Evolutionary conservation across 2,113 vertebrate genomes (phyloP), one percentile per base, ranked within the genome.

Genomic region (Aptenodytes patagonicus): DNA sequence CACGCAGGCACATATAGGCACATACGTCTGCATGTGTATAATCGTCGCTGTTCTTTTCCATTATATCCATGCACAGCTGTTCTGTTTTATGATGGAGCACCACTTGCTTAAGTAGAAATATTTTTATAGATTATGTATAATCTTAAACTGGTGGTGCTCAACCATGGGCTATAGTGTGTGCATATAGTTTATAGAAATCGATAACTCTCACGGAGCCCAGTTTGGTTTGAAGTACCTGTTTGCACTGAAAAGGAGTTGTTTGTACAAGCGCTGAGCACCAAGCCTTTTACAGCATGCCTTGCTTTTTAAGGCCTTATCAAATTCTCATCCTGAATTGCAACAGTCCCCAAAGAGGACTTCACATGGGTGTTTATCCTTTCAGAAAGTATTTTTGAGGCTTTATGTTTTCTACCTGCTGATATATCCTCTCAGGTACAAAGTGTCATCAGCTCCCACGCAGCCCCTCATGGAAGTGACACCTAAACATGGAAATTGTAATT

Each of bases 201-300:
- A 47, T 95, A 88, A 83, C 62, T n/a, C 61, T 79, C 80, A 46
- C 54, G 49, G 78, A 92, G 87, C 65, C 40, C 71, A 31, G 90
- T 96, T 86, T 12, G 55, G 34, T 55, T 81, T 54, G 32, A 65
- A 94, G 93, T 52, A 76, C 88, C 69, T 16, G 83, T 86, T 90
- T 66, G 36, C 86, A 93, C 92, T 96, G 83, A 87, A 90, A 95
- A 91, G 81, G 72, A 83, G 83, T 25, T 71, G 82, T 92, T 96
- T 80, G 38, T 73, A 61, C 0, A 1, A 93, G 83, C 0, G 0
- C 71, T 32, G 75, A 66, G 90, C 77, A 95, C 73, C 65, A 79
- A 68, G 52, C 51, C 87, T 91, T 88, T 78, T 64, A 66, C 54
- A 66, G 52, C 40, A 54, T 22, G 34, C 42, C 80, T 81, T 32